These are phyloP conservation scores for Ditylenchus weischeri DNA, from an alignment of 2,888 invertebrate species.

Conservation along the genomic window DNA sequence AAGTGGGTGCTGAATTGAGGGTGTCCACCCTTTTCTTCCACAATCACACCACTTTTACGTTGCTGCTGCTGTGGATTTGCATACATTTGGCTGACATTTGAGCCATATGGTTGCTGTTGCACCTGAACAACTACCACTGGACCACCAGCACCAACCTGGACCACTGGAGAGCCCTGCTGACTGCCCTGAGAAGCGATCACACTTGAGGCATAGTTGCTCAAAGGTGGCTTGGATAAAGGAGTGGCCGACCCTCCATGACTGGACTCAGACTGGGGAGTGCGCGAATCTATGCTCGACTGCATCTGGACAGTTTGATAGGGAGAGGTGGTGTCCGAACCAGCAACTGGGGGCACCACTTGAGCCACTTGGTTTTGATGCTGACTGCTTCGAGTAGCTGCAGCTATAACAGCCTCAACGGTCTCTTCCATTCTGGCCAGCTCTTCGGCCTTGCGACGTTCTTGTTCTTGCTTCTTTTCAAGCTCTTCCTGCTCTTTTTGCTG, in stretches of 20 bases:
- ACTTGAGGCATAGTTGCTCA: neutral
- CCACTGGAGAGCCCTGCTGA: no score
- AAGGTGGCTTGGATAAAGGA: neutral
- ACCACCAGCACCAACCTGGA: no score
- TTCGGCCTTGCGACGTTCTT: slow-evolving; percentile 24
- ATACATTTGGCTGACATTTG: no score
- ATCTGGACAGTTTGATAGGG: neutral
- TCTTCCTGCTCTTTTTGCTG: slow-evolving; percentile 27
- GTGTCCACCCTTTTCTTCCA: neutral
- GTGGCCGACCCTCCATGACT: neutral
- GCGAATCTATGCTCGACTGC: neutral
- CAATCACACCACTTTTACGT: no score
- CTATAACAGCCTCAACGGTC: slow-evolving; percentile 18
- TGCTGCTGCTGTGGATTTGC: no score
- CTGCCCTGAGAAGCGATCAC: no score
- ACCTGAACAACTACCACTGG: no score
- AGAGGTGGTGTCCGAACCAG: neutral
- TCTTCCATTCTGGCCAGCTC: slow-evolving; percentile 26
- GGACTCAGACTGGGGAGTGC: neutral
- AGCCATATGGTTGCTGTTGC: no score
- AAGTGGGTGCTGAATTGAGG: neutral
- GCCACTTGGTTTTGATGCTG: neutral
- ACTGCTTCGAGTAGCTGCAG: slow-evolving; percentile 4
- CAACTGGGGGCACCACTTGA: neutral
- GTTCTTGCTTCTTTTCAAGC: slow-evolving; percentile 18